Conservation (phyloP, 2,113 vertebrate genomes). For the Peromyscus maniculatus region DNA sequence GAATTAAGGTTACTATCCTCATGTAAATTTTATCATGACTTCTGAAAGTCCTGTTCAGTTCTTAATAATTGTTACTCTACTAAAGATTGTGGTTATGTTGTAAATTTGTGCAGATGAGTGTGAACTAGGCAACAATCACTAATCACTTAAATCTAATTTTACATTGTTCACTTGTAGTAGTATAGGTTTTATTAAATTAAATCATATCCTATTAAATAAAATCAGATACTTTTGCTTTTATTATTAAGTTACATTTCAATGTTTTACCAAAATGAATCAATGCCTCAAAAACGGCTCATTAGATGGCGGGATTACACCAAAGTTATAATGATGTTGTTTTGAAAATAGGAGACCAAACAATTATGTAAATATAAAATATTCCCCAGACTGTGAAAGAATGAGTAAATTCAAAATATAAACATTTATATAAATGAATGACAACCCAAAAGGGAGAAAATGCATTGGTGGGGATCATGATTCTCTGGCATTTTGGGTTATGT, state of each 20-base stretch:
- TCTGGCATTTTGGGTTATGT: not conserved
- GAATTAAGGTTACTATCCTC: not conserved
- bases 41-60: not conserved
- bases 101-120: not conserved
- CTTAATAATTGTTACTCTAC: not conserved
- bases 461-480: not conserved
- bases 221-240: not conserved
- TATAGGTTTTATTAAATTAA: not conserved
- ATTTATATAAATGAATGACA: not conserved
- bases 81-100: not conserved
- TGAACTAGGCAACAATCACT: not conserved
- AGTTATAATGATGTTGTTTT: not conserved
- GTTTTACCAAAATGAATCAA: conserved; percentile 26
- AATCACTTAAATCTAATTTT: not conserved
- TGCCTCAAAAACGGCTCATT: not conserved
- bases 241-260: not conserved
- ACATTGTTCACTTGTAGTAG: not conserved
- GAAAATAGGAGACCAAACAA: not conserved
- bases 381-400: not conserved
- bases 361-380: not conserved
- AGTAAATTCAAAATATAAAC: not conserved
- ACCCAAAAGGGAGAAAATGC: not conserved
- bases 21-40: not conserved
- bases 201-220: not conserved
- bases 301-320: not conserved